Percentiles rank a stretch among this genome's conserved stretches.
phyloP scores from a whole-genome alignment of 1,140 invertebrate species.

The Bathynomus jamesi region DNA sequence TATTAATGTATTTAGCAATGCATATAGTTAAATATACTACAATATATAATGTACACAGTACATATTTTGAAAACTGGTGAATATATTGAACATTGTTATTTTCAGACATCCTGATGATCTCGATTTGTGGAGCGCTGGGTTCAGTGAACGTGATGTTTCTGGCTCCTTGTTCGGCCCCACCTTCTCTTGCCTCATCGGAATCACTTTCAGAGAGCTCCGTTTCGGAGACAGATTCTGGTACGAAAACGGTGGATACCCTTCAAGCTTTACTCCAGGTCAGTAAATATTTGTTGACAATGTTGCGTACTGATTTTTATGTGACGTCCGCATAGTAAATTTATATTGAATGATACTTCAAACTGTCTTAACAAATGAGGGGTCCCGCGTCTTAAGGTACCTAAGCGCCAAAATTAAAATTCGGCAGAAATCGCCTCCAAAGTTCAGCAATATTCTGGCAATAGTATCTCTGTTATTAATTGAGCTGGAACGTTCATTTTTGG shows the following conservation, averaged over 20 bases:
- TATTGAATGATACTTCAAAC: not conserved
- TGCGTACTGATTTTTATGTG: not conserved
- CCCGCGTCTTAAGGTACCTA: too few species aligned
- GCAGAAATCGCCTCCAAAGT: too few species aligned
- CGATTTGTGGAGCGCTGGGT: slow-evolving; percentile 47
- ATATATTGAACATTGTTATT: not conserved
- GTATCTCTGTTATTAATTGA: too few species aligned
- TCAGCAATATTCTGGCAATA: too few species aligned
- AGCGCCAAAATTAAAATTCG: too few species aligned
- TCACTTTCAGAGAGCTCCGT: slow-evolving; percentile 50
- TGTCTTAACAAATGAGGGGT: too few species aligned
- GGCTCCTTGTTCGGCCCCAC: slow-evolving; percentile 50
- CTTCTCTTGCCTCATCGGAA: slow-evolving; percentile 51
- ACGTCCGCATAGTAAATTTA: not conserved
- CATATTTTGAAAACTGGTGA: too few species aligned
- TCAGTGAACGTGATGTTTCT: slow-evolving; percentile 44
- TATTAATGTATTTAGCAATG: not conserved
- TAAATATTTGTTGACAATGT: not conserved
- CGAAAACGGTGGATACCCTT: slow-evolving; percentile 45
- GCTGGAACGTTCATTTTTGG: too few species aligned
- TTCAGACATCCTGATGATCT: slow-evolving; percentile 44
- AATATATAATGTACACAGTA: too few species aligned
- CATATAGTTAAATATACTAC: not conserved
- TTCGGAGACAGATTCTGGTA: slow-evolving; percentile 55
- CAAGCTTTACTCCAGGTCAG: slow-evolving; percentile 41